A percentile compares a stretch with the other conserved stretches of the same genome.
Evolutionary conservation across 2,888 invertebrate species (phyloP).

Genomic region (Falcaria lacertinaria): DNA sequence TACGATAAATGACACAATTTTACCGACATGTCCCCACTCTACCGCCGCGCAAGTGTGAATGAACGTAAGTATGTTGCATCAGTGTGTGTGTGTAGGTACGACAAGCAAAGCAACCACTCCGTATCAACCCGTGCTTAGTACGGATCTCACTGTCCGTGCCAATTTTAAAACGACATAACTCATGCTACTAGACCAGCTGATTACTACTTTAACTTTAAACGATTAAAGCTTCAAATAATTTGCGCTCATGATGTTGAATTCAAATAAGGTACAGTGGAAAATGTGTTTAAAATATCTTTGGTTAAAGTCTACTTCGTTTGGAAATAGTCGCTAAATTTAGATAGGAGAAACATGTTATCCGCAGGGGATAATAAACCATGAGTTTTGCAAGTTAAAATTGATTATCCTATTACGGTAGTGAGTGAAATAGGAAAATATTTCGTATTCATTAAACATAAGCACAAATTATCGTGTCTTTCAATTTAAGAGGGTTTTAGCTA

Average conservation of each 20-base stretch:
- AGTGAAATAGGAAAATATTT: neutral
- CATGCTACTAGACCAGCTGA: constrained; percentile 6
- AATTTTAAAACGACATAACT: constrained; percentile 34
- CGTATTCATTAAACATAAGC: too few species aligned
- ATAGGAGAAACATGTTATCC: neutral
- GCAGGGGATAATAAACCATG: neutral
- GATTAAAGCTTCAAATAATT: constrained; percentile 7
- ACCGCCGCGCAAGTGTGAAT: constrained; percentile 54
- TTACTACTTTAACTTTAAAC: constrained; percentile 6
- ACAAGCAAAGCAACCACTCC: constrained; percentile 27
- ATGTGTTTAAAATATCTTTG: neutral
- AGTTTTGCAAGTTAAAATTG: neutral
- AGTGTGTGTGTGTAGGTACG: too few species aligned
- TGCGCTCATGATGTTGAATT: neutral
- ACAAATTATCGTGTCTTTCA: too few species aligned
- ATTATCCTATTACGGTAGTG: neutral
- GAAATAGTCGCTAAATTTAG: neutral
- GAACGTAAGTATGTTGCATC: constrained; percentile 52
- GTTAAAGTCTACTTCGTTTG: neutral
- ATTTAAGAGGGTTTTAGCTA: too few species aligned
- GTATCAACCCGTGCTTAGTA: constrained; percentile 74
- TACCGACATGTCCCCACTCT: constrained; percentile 41
- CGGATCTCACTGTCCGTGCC: constrained; percentile 39
- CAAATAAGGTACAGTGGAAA: neutral
- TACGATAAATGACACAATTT: neutral